These are phyloP conservation scores for Drosophila tsacasi DNA, from an alignment of 1,140 invertebrate species.

Conservation along the genomic window DNA sequence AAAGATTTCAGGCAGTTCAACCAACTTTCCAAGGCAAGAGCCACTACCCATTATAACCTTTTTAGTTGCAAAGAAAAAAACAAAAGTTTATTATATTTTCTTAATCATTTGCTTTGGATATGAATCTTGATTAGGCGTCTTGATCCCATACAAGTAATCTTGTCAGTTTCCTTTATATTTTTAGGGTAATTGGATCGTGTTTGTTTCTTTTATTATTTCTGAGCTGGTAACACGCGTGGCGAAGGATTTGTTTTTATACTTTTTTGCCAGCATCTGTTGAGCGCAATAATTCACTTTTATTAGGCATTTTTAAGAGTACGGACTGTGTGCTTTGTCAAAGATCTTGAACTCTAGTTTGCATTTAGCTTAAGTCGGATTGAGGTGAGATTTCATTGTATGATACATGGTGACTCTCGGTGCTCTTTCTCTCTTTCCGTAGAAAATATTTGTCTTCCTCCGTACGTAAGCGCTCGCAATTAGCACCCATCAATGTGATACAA, in stretches of 20 bases:
- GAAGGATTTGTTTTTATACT: slow-evolving; percentile 40
- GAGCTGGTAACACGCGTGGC: slow-evolving; percentile 38
- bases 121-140: background rate
- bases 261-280: slow-evolving; percentile 26
- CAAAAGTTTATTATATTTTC: slow-evolving; percentile 10
- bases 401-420: background rate
- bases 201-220: slow-evolving; percentile 21
- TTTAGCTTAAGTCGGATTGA: slow-evolving; percentile 24
- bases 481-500: slow-evolving; percentile 49
- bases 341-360: slow-evolving; percentile 41
- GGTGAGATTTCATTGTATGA: slow-evolving; percentile 4
- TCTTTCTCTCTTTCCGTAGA: slow-evolving; percentile 3
- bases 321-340: slow-evolving; percentile 3
- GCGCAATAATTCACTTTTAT: slow-evolving; percentile 33
- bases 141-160: background rate
- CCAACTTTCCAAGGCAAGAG: slow-evolving; percentile 47
- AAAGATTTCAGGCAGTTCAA: slow-evolving; percentile 38
- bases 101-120: slow-evolving; percentile 15
- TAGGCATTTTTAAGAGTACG: slow-evolving; percentile 1
- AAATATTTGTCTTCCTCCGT: slow-evolving; percentile 18
- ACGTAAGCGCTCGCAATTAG: slow-evolving; percentile 55
- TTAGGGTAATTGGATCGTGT: slow-evolving; percentile 2
- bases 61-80: slow-evolving; percentile 31
- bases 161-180: background rate
- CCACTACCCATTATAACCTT: slow-evolving; percentile 20